A percentile compares a stretch with the other conserved stretches of the same genome.
Conservation (phyloP, 2,113 vertebrate species). For the Phalacrocorax pelagicus region DNA sequence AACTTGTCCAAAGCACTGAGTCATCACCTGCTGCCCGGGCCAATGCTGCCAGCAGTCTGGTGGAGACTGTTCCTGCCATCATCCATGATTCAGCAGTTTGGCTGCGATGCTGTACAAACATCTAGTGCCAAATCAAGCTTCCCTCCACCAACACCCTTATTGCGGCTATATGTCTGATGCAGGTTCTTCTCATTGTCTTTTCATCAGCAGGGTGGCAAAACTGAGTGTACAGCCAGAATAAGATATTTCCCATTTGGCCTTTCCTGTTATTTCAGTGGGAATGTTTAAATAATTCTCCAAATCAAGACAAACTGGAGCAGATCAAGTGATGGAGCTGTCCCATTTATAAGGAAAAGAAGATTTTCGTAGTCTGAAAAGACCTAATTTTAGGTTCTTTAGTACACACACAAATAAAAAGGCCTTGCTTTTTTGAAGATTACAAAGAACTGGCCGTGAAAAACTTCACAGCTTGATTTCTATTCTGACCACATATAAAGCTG, state of each 20-base stretch:
- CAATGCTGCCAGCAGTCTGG: not conserved
- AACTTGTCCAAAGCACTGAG: conserved; percentile 19
- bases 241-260: not conserved
- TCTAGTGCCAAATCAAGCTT: not conserved
- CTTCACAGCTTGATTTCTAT: not conserved
- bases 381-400: not conserved
- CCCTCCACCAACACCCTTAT: not conserved
- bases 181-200: not conserved
- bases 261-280: not conserved
- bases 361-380: not conserved
- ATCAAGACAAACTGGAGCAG: not conserved
- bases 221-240: not conserved
- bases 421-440: not conserved
- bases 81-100: conserved; percentile 3
- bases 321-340: not conserved
- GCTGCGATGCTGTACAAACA: not conserved
- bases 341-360: not conserved
- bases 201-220: not conserved
- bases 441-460: not conserved
- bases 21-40: not conserved
- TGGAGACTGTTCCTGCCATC: not conserved
- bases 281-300: not conserved
- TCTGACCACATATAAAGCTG: not conserved
- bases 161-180: not conserved
- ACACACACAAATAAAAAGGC: not conserved